Evolutionary conservation across 2,113 vertebrate genomes (phyloP).

Genomic region (Gymnarchus niloticus): DNA sequence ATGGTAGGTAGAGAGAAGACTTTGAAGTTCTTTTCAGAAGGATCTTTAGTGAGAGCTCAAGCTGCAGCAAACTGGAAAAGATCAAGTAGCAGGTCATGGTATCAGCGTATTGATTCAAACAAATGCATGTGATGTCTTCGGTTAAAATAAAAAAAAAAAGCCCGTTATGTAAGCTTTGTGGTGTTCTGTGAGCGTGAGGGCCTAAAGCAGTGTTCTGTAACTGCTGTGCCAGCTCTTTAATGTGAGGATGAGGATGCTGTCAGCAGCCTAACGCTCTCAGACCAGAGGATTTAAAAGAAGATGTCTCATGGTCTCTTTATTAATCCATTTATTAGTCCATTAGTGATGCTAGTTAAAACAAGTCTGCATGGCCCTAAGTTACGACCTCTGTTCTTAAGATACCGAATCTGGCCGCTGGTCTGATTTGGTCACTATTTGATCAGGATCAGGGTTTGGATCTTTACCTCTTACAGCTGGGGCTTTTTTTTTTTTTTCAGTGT

Average conservation of each 20-base stretch:
- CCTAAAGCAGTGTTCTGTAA: neutral
- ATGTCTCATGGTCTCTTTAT: neutral
- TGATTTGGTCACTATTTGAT: neutral
- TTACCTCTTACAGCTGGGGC: neutral
- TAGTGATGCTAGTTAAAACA: neutral
- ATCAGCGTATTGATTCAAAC: neutral
- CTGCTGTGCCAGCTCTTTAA: neutral
- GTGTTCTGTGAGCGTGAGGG: neutral
- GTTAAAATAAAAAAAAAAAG: neutral
- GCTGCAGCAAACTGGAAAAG: too few species aligned
- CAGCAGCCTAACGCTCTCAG: neutral
- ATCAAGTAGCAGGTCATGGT: neutral
- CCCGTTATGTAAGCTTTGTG: neutral
- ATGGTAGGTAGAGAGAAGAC: neutral
- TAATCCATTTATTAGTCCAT: neutral
- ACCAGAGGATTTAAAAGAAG: neutral
- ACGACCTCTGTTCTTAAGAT: neutral
- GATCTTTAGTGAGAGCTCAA: too few species aligned
- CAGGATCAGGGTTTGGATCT: neutral
- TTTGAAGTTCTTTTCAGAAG: too few species aligned
- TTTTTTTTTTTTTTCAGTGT: neutral
- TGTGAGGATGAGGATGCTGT: neutral
- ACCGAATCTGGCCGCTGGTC: neutral
- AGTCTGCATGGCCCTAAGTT: neutral
- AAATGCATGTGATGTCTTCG: neutral